Evolutionary conservation across 2,797 vertebrate genomes (phyloP), one percentile per base, ranked within the genome.

Genomic region (Nothura maculosa): DNA sequence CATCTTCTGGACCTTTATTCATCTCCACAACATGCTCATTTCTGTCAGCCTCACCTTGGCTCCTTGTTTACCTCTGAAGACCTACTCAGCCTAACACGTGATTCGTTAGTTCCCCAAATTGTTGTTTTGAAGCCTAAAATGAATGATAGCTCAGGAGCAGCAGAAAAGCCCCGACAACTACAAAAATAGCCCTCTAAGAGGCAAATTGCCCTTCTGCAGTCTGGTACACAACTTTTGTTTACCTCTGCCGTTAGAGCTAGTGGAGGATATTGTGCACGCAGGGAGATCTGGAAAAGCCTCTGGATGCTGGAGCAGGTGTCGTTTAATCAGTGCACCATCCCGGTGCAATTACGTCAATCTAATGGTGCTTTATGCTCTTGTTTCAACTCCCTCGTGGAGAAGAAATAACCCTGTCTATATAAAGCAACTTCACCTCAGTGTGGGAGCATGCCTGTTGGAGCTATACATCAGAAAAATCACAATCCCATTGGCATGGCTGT

Each of bases 281-380:
- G 55, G 18, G 45, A 68, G 38, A 24, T 4, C 10, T 1, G 1
- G 62, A 68, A 66, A 25, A 84, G 10, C 36, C 24, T 43, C 58
- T 36, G 43, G 16, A 32, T 69, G 74, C 52, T 57, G 32, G 40
- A 75, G 91, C 60, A 76, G 22, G 12, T 48, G 32, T 16, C 13
- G 15, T 48, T 75, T 38, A 68, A 89, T 18, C 62, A 67, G 20
- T 20, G 12, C 30, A 18, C 42, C 43, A 22, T 57, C 30, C 60
- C 58, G 42, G 17, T 34, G 66, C n/a, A 61, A 32, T 69, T 62
- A 40, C 11, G 6, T 86, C 77, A 69, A 4, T 40, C 30, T 69
- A 45, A 55, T 75, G 81, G 30, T 78, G 73, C 48, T 78, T 86
- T 89, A 63, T 86, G 58, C 66, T 87, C 47, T 68, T 85, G 42